phyloP scores from a whole-genome alignment of 1,140 invertebrate genomes.

The Antheraea pernyi region DNA sequence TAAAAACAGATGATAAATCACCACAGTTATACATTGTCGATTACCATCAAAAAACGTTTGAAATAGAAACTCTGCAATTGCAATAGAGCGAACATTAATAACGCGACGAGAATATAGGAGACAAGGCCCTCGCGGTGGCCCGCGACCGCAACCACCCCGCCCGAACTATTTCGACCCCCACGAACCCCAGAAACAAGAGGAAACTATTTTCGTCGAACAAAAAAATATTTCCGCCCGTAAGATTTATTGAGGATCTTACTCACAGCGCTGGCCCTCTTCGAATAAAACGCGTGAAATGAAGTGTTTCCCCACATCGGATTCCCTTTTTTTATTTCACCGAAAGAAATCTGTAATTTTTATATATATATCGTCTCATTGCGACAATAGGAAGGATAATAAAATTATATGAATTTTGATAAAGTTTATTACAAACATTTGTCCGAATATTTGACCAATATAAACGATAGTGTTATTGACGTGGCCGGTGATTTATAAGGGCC shows the following conservation, averaged over 20 bases:
- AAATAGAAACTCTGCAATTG: slow-evolving; percentile 19
- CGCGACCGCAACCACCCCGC: slow-evolving; percentile 7
- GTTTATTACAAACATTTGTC: not conserved
- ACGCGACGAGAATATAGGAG: slow-evolving; percentile 37
- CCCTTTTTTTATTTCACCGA: no score
- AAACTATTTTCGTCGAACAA: slow-evolving; percentile 74
- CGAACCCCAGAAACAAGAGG: slow-evolving; percentile 57
- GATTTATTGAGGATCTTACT: slow-evolving; percentile 64
- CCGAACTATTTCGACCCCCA: slow-evolving; percentile 29
- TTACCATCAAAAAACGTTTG: not conserved
- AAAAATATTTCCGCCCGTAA: slow-evolving; percentile 65
- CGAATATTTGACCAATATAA: slow-evolving; percentile 20
- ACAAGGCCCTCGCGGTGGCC: slow-evolving; percentile 14
- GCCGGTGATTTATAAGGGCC: slow-evolving; percentile 51
- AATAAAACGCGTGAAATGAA: slow-evolving; percentile 75
- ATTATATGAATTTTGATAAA: no score
- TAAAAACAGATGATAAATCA: not conserved
- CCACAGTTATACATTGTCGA: not conserved
- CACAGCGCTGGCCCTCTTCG: slow-evolving; percentile 41
- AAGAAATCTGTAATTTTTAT: no score
- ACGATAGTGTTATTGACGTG: slow-evolving; percentile 40
- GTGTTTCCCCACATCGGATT: slow-evolving; percentile 44
- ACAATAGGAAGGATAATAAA: no score
- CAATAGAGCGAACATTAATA: slow-evolving; percentile 38
- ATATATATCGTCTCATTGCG: no score